These are phyloP conservation scores for Trimorus sp. DNA, from an alignment of 2,888 invertebrate species.

Conservation along the genomic window DNA sequence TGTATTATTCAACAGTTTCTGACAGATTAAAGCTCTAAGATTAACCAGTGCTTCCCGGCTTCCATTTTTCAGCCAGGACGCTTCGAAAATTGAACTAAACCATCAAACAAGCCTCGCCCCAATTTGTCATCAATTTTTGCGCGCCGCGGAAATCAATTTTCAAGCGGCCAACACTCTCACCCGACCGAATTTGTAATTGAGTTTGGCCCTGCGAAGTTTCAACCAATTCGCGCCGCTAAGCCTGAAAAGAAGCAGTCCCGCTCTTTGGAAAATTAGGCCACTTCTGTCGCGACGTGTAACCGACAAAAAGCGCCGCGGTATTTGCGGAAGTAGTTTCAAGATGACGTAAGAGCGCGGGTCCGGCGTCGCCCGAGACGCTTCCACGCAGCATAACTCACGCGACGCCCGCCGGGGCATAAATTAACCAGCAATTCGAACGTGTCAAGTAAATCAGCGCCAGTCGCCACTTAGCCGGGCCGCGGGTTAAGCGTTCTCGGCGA, in stretches of 20 bases:
- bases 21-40: no score
- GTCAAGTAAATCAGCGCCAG: slow-evolving; percentile 52
- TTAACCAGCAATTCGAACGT: slow-evolving; percentile 52
- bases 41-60: no score
- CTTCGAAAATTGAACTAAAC: no score
- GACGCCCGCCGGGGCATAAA: slow-evolving; percentile 50
- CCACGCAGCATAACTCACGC: slow-evolving; percentile 45
- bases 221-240: not conserved
- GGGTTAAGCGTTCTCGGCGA: slow-evolving; percentile 37
- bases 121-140: no score
- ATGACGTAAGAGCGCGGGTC: slow-evolving; percentile 27
- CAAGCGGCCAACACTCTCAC: no score
- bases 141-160: no score
- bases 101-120: no score
- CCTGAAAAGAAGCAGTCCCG: not conserved
- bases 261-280: slow-evolving; percentile 14
- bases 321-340: slow-evolving; percentile 37
- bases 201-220: not conserved
- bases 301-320: slow-evolving; percentile 13
- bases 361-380: slow-evolving; percentile 26
- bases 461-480: slow-evolving; percentile 44
- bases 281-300: slow-evolving; percentile 7
- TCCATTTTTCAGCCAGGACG: no score
- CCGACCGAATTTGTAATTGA: not conserved
- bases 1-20: no score